phyloP scores from a whole-genome alignment of 2,797 vertebrate genomes.

The Lithobates sylvaticus region DNA sequence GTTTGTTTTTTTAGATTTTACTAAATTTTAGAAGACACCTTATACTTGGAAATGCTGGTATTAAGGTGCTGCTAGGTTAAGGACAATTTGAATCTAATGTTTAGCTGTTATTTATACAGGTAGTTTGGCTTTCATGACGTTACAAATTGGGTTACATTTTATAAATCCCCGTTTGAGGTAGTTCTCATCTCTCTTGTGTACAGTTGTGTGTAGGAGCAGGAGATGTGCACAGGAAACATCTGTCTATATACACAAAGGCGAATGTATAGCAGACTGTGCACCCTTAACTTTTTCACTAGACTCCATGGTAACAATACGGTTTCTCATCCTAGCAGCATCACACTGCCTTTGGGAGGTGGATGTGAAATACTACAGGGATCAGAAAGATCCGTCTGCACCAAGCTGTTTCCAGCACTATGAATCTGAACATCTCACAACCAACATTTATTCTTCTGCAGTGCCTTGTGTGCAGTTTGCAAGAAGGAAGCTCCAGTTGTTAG shows the following conservation, averaged over 20 bases:
- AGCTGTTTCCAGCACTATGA: not conserved
- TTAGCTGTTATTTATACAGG: not conserved
- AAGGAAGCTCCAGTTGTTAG: not conserved
- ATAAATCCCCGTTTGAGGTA: constrained; percentile 10
- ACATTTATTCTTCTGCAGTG: not conserved
- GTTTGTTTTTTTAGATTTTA: too few relatives aligned
- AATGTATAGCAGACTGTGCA: not conserved
- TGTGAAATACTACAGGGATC: too few relatives aligned
- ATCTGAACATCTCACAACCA: not conserved
- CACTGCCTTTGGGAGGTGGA: too few relatives aligned
- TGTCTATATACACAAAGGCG: not conserved
- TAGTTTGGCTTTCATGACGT: not conserved
- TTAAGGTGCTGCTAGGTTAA: not conserved
- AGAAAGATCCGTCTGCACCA: not conserved
- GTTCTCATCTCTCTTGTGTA: not conserved
- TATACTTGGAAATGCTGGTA: not conserved
- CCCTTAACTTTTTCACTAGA: not conserved
- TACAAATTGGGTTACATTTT: not conserved
- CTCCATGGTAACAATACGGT: not conserved
- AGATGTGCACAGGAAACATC: not conserved
- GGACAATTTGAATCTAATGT: not conserved
- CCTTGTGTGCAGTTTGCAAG: too few relatives aligned
- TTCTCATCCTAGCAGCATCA: not conserved
- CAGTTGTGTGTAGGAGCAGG: not conserved
- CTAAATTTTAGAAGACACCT: not conserved